A percentile compares a stretch with the other conserved stretches of the same genome.
Evolutionary conservation across 2,888 invertebrate genomes (phyloP).

Genomic region (Dryococelus australis): DNA sequence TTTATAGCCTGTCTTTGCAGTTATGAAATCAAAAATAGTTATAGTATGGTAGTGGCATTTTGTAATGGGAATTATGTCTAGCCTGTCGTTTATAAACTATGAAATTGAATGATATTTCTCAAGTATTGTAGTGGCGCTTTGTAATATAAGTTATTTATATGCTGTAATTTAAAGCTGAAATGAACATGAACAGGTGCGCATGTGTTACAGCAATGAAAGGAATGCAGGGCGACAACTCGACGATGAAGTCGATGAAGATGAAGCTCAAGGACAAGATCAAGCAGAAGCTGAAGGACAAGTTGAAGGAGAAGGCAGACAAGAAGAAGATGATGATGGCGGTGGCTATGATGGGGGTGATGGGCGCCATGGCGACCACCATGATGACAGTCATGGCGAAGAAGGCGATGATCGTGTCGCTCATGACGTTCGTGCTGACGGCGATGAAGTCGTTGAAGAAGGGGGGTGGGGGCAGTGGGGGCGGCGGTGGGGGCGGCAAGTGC

Average conservation of each 20-base stretch:
- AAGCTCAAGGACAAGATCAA: slow-evolving; percentile 6
- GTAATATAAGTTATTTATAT: too few relatives aligned
- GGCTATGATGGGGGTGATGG: slow-evolving; percentile 65
- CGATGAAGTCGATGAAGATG: not conserved
- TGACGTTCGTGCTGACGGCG: slow-evolving; percentile 67
- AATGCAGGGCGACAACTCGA: not conserved
- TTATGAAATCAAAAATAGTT: too few relatives aligned
- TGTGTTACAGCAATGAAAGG: not conserved
- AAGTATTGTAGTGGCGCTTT: too few relatives aligned
- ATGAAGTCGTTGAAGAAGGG: slow-evolving; percentile 58
- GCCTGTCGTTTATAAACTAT: too few relatives aligned
- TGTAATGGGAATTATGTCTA: too few relatives aligned
- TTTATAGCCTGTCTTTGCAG: too few relatives aligned
- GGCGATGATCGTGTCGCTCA: slow-evolving; percentile 66
- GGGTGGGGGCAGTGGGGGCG: not conserved
- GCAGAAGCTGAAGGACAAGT: not conserved
- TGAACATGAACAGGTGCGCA: too few relatives aligned
- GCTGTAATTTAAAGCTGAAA: too few relatives aligned
- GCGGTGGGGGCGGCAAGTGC: not conserved
- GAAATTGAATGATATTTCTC: too few relatives aligned
- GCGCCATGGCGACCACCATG: slow-evolving; percentile 64
- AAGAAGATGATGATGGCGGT: not conserved
- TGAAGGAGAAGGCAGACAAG: slow-evolving; percentile 12
- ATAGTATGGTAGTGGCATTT: too few relatives aligned
- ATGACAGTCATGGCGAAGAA: slow-evolving; percentile 70